A percentile compares a stretch with the other conserved stretches of the same genome.
These are phyloP conservation scores for Oxytorus armatus DNA, from an alignment of 2,888 invertebrate species.

Conservation along the genomic window DNA sequence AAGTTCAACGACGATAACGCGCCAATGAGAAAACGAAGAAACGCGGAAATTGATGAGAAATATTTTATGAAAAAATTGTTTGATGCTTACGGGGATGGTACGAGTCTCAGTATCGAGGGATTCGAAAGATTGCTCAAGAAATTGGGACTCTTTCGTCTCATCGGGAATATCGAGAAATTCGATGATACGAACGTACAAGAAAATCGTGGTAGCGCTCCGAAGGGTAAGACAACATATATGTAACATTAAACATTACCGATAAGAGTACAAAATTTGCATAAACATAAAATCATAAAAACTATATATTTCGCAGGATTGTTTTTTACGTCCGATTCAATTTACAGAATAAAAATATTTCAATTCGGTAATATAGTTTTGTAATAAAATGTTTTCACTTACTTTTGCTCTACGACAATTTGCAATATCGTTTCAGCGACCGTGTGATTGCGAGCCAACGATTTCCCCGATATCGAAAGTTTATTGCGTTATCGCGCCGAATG, in stretches of 20 bases:
- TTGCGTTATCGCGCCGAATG: slow-evolving; percentile 56
- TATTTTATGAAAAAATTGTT: slow-evolving; percentile 89
- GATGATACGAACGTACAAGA: slow-evolving; percentile 54
- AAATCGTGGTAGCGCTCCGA: slow-evolving; percentile 53
- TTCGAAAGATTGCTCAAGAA: slow-evolving; percentile 89
- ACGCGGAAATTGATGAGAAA: slow-evolving; percentile 84
- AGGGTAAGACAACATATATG: slow-evolving; percentile 52
- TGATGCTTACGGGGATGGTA: slow-evolving; percentile 88
- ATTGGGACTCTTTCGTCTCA: slow-evolving; percentile 86
- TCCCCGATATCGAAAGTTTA: slow-evolving; percentile 57
- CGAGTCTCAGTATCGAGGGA: slow-evolving; percentile 88
- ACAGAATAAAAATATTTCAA: background rate
- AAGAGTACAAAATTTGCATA: slow-evolving; percentile 13
- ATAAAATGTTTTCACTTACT: background rate
- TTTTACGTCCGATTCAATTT: too few relatives aligned
- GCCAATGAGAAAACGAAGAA: slow-evolving; percentile 78
- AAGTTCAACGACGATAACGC: slow-evolving; percentile 60
- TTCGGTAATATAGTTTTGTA: background rate
- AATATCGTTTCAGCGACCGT: slow-evolving; percentile 15
- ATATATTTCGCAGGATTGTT: background rate
- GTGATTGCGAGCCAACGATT: slow-evolving; percentile 46
- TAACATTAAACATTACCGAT: background rate
- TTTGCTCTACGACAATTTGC: background rate
- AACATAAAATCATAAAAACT: slow-evolving; percentile 1
- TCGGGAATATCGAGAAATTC: slow-evolving; percentile 82